phyloP scores from a whole-genome alignment of 2,888 invertebrate genomes.

The Idaea straminata region DNA sequence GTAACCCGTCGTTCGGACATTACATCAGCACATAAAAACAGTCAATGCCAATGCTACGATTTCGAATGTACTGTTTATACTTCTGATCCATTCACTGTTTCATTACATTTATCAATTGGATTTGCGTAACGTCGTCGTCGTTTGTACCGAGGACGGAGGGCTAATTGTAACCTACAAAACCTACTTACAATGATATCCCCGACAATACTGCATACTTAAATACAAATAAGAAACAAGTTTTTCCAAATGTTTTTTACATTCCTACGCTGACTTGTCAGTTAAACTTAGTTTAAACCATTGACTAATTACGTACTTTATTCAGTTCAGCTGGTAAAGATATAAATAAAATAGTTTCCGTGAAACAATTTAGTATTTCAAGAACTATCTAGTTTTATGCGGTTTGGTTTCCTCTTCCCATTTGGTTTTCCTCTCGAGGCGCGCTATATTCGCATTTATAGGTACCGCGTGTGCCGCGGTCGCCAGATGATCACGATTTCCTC shows the following conservation, averaged over 20 bases:
- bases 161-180: not conserved
- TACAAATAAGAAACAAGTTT: not conserved
- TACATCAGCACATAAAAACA: constrained; percentile 65
- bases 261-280: not conserved
- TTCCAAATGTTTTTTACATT: not conserved
- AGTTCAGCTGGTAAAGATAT: constrained; percentile 23
- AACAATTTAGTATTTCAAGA: constrained; percentile 34
- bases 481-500: constrained; percentile 65
- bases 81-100: constrained; percentile 47
- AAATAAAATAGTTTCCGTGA: constrained; percentile 36
- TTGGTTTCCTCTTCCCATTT: constrained; percentile 57
- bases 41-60: constrained; percentile 66
- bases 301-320: not conserved
- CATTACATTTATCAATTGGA: constrained; percentile 25
- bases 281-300: not conserved
- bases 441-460: constrained; percentile 42
- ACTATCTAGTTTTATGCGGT: constrained; percentile 45
- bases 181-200: too few species aligned
- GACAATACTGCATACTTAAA: too few species aligned
- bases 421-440: constrained; percentile 50
- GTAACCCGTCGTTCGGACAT: constrained; percentile 49
- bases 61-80: constrained; percentile 33
- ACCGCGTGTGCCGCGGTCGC: constrained; percentile 29
- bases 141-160: not conserved
- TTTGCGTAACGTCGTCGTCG: constrained; percentile 7